phyloP scores from a whole-genome alignment of 2,797 vertebrate genomes.

The Chiroxiphia lanceolata region DNA sequence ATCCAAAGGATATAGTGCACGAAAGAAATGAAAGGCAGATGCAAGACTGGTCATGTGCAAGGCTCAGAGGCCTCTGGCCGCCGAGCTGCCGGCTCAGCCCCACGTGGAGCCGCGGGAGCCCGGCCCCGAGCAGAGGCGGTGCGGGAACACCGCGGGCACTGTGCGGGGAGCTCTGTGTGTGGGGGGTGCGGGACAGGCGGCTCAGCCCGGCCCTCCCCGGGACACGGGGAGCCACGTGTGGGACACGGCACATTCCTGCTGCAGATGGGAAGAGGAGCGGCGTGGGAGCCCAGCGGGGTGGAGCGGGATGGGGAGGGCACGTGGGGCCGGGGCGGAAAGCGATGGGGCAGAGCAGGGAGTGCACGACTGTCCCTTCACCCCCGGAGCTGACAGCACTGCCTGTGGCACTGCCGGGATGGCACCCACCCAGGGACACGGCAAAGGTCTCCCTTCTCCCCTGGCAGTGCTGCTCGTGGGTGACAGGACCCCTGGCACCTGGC shows the following conservation, averaged over 20 bases:
- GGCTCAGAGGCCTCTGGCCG: background rate
- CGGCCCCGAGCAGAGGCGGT: background rate
- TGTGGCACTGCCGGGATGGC: background rate
- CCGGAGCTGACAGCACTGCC: background rate
- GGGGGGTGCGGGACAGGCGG: background rate
- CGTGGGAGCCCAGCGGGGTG: background rate
- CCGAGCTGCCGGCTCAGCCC: background rate
- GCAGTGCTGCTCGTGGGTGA: background rate
- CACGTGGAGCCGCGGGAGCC: background rate
- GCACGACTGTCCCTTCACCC: background rate
- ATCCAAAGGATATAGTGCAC: conserved; percentile 39
- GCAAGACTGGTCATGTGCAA: background rate
- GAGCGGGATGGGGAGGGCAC: background rate
- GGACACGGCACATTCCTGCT: conserved; percentile 9
- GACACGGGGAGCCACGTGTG: background rate
- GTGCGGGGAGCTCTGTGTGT: background rate
- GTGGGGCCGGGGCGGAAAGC: background rate
- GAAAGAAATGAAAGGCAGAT: conserved; percentile 53
- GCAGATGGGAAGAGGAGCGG: background rate
- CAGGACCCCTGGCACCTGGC: background rate
- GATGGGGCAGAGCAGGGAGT: conserved; percentile 3
- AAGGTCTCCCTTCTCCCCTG: background rate
- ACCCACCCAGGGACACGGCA: fast-evolving
- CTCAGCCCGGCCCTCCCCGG: background rate
- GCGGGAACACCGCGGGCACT: background rate